Conservation (phyloP, 2,797 vertebrate species). For the Myiotriccus ornatus region DNA sequence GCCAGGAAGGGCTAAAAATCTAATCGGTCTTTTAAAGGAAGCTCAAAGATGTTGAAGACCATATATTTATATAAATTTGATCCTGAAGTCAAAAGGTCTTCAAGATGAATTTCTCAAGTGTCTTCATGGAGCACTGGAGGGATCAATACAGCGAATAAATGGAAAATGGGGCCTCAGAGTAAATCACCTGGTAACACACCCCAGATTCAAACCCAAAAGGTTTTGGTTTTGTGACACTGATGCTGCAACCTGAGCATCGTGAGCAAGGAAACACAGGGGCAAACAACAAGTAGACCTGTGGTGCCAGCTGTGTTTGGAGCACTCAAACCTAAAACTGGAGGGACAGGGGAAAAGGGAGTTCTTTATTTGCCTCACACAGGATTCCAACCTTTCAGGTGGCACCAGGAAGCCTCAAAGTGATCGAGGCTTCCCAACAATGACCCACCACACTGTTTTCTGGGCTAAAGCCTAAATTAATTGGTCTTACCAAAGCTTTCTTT, state of each 20-base stretch:
- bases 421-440: background rate
- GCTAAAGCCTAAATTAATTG: background rate
- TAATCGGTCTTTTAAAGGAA: background rate
- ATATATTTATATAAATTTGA: background rate
- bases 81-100: background rate
- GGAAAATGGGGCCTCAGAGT: background rate
- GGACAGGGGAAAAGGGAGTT: background rate
- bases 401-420: background rate
- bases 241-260: background rate
- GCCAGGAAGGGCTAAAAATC: background rate
- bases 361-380: background rate
- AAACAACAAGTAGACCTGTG: accelerated
- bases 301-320: background rate
- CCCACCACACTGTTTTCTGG: background rate
- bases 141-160: background rate
- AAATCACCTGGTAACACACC: background rate
- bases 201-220: background rate
- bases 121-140: background rate
- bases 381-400: background rate
- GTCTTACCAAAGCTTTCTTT: background rate
- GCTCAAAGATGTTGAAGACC: background rate
- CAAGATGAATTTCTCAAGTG: background rate
- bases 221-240: background rate
- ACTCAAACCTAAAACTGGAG: background rate
- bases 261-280: background rate